Evolutionary conservation across 1,140 invertebrate species (phyloP).

Genomic region (Drosophila mauritiana): DNA sequence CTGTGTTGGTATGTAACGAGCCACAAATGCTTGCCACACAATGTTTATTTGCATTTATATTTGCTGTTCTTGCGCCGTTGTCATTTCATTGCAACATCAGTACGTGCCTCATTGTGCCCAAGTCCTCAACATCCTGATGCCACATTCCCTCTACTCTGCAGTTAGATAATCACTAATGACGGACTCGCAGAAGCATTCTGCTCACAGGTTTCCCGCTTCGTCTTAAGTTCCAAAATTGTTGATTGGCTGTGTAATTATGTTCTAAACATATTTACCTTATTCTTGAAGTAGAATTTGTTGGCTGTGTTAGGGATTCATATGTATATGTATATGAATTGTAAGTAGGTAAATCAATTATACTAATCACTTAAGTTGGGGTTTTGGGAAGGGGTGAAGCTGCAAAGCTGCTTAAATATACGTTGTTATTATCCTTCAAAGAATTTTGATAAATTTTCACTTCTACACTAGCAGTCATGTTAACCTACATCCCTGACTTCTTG

Average conservation of each 20-base stretch:
- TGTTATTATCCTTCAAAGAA: background rate
- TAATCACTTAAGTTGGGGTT: background rate
- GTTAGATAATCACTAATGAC: conserved; percentile 10
- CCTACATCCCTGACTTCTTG: conserved; percentile 5
- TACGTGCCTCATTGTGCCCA: conserved; percentile 66
- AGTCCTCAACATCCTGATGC: conserved; percentile 10
- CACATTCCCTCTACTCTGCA: conserved; percentile 1
- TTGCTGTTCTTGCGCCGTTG: conserved; percentile 54
- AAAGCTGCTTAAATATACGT: background rate
- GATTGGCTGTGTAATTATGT: background rate
- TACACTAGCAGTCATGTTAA: background rate
- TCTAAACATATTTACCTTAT: background rate
- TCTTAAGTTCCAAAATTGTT: background rate
- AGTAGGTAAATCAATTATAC: background rate
- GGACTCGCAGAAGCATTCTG: background rate
- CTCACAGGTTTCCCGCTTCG: background rate
- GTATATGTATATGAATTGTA: background rate
- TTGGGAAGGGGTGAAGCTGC: background rate
- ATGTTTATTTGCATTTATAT: conserved; percentile 79
- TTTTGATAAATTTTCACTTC: background rate
- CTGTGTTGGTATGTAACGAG: conserved; percentile 58
- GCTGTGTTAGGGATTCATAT: no score
- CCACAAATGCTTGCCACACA: conserved; percentile 75
- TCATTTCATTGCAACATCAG: conserved; percentile 59
- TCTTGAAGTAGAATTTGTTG: background rate